phyloP scores from a whole-genome alignment of 2,888 invertebrate species.

The Anorthoa munda region DNA sequence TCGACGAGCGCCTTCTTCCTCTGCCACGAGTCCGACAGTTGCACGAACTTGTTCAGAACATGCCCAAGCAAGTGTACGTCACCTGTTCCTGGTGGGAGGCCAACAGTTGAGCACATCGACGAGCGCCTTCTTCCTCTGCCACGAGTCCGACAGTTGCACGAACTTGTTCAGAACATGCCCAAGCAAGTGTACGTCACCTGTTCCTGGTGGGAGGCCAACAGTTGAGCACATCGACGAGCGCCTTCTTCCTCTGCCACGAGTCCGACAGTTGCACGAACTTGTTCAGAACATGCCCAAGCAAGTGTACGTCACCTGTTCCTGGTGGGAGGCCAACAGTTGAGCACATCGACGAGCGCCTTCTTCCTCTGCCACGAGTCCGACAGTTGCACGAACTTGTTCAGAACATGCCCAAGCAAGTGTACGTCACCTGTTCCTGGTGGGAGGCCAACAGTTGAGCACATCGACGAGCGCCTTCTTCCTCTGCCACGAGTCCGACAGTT shows the following conservation, averaged over 20 bases:
- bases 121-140: conserved; percentile 81
- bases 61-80: neutral
- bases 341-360: conserved; percentile 83
- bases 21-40: conserved; percentile 78
- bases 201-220: conserved; percentile 82
- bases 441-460: conserved; percentile 85
- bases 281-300: too few relatives aligned
- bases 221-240: conserved; percentile 82
- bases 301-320: conserved; percentile 64
- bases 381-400: conserved; percentile 62
- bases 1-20: conserved; percentile 83
- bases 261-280: too few relatives aligned
- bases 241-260: conserved; percentile 79
- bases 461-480: conserved; percentile 83
- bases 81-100: conserved; percentile 77
- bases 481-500: conserved; percentile 78
- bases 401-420: neutral
- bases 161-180: conserved; percentile 52
- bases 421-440: conserved; percentile 44
- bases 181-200: neutral
- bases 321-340: conserved; percentile 84
- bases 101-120: conserved; percentile 85
- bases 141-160: conserved; percentile 70
- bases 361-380: conserved; percentile 78
- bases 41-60: too few relatives aligned